These are phyloP conservation scores for Hydraecia micacea DNA, from an alignment of 2,888 invertebrate genomes.

Conservation along the genomic window DNA sequence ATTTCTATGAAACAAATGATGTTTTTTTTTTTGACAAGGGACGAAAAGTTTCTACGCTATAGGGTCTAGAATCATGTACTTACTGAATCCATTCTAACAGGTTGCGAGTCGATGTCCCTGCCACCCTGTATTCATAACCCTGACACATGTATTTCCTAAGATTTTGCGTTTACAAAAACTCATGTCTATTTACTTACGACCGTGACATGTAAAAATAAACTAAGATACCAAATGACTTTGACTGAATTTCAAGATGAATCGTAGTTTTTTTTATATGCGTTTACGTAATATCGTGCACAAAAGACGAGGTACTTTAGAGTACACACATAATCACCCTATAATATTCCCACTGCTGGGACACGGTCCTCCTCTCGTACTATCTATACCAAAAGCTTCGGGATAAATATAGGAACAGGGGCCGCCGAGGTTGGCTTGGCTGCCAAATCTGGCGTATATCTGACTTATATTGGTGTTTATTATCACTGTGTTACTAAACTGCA, in stretches of 20 bases:
- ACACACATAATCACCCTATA: background rate
- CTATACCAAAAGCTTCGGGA: background rate
- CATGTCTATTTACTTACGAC: background rate
- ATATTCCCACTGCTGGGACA: background rate
- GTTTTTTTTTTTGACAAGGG: too few species aligned
- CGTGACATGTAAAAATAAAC: background rate
- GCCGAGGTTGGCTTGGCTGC: constrained; percentile 33
- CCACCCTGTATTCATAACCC: constrained; percentile 2
- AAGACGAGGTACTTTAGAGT: background rate
- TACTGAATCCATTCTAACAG: too few species aligned
- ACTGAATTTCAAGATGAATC: background rate
- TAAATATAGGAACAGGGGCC: background rate
- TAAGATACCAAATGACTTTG: background rate
- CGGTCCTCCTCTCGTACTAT: background rate
- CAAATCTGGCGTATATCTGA: constrained; percentile 33
- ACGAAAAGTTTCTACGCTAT: too few species aligned
- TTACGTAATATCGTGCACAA: constrained; percentile 2
- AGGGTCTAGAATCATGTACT: too few species aligned
- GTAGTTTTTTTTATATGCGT: background rate
- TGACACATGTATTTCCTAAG: constrained; percentile 11
- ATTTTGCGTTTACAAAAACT: background rate
- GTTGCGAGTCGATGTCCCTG: too few species aligned
- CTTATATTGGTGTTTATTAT: constrained; percentile 42
- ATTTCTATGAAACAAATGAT: too few species aligned
- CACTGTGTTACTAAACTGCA: constrained; percentile 14